Base-by-base conservation (phyloP, 2,113 vertebrate genomes). In the Petrocephalus zakoni region DNA sequence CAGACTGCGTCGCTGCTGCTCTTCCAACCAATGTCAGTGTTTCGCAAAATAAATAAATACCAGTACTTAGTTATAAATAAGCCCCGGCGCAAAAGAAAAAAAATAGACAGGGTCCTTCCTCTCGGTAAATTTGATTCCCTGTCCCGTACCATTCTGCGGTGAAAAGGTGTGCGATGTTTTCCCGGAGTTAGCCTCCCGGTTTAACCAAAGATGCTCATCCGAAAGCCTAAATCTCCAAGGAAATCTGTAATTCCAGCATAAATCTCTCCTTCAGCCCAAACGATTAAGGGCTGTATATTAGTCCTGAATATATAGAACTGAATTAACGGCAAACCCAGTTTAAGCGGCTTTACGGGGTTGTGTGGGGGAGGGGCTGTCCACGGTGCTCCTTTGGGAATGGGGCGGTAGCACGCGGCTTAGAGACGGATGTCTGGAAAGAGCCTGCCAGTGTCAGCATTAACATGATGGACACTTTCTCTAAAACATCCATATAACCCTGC, bases 241-340 rank as follows among this genome's bases (percentile, higher is more conserved):
- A 96, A 97, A 97, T 96, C 95, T 96, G 95, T 93, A 96, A 94
- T 95, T 95, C 94, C 91, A 92, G 92, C 92, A 94, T 93, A 94
- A 96, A 97, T 96, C 96, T 95, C 95, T 92, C 94, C 92, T 94
- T 92, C 94, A 93, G 96, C 94, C 93, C 92, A 94, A 94, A 94
- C 93, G 96, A 96, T 96, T 97, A 97, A 94, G 55, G 29, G 58
- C 46, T 49, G 53, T 85, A 85, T 64, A 72, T 81, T 89, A 85
- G 10, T n/a, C 42, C 58, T 85, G 47, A 64, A 89, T 81, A 86
- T 95, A 94, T 94, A 94, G 95, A 93, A 95, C 93, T 93, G 95
- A 96, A 96, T 97, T 96, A 95, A 95, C 94, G 93, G 93, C 94
- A 95, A 95, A 94, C 94, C 95, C 90, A 2, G 94, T 90, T 94